phyloP scores from a whole-genome alignment of 2,888 invertebrate genomes.

The Selenia dentaria region DNA sequence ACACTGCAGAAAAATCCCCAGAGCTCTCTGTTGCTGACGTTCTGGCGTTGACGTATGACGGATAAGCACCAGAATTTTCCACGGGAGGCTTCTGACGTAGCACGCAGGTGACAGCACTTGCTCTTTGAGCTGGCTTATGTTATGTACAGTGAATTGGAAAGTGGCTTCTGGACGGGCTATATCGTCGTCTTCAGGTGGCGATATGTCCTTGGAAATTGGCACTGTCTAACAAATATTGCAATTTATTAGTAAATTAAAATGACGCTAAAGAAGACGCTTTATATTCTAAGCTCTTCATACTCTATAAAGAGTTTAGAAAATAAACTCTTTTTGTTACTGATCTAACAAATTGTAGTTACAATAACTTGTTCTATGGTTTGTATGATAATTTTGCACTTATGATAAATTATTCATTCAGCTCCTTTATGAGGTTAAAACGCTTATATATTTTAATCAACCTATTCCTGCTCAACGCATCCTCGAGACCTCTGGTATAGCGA shows the following conservation, averaged over 20 bases:
- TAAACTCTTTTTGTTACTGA: too few species aligned
- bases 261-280: too few species aligned
- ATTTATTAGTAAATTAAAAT: not conserved
- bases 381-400: too few species aligned
- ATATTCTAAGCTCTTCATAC: too few species aligned
- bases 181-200: slow-evolving; percentile 86
- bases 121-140: slow-evolving; percentile 94
- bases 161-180: slow-evolving; percentile 97
- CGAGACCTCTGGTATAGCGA: too few species aligned
- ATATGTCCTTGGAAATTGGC: slow-evolving; percentile 58
- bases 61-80: slow-evolving; percentile 99
- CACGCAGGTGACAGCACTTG: slow-evolving; percentile 94
- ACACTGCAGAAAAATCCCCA: slow-evolving; percentile 96
- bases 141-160: slow-evolving; percentile 93
- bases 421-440: too few species aligned
- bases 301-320: too few species aligned
- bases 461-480: too few species aligned
- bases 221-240: slow-evolving; percentile 2
- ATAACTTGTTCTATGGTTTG: too few species aligned
- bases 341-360: too few species aligned
- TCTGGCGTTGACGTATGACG: slow-evolving; percentile 90
- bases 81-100: slow-evolving; percentile 97
- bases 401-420: too few species aligned
- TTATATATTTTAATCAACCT: too few species aligned
- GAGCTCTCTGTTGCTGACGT: slow-evolving; percentile 87